phyloP scores from a whole-genome alignment of 2,888 invertebrate species.

The Heterodera filipjevi region DNA sequence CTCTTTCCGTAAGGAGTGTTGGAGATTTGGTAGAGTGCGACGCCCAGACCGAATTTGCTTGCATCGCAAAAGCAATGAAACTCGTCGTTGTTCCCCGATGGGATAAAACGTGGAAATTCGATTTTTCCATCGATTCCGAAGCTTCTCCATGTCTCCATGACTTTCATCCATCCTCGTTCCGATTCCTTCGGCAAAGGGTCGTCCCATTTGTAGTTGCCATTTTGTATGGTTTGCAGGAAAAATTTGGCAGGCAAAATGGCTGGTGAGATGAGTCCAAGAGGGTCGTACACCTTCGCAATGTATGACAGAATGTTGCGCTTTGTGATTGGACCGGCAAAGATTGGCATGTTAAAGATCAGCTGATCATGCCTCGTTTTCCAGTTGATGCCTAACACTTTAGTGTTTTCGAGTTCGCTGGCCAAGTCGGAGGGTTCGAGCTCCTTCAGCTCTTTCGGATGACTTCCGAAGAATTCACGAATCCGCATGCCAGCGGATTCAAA shows the following conservation, averaged over 20 bases:
- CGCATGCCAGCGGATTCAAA: slow-evolving; percentile 15
- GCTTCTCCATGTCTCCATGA: not conserved
- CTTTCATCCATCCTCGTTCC: not conserved
- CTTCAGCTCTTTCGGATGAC: not conserved
- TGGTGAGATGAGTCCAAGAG: slow-evolving; percentile 31
- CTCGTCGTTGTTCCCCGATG: not conserved
- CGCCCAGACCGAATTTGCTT: not conserved
- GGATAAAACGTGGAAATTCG: not conserved
- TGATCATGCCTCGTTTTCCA: slow-evolving; percentile 15
- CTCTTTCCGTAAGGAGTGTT: not conserved
- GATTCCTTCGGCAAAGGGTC: not conserved
- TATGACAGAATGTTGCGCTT: slow-evolving; percentile 26
- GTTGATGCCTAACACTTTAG: slow-evolving; percentile 23
- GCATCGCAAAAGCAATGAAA: slow-evolving; percentile 17
- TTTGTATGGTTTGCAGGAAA: slow-evolving; percentile 29
- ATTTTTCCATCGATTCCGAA: not conserved
- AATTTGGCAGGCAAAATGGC: slow-evolving; percentile 19
- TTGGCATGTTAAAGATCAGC: not conserved
- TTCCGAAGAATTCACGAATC: slow-evolving; percentile 1
- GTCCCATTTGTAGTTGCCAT: not conserved
- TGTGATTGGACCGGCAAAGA: not conserved
- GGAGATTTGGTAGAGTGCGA: not conserved
- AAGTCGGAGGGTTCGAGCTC: not conserved
- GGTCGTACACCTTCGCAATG: slow-evolving; percentile 37
- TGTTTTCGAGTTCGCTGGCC: not conserved